phyloP scores from a whole-genome alignment of 2,797 vertebrate genomes.

The Lagodon rhomboides region DNA sequence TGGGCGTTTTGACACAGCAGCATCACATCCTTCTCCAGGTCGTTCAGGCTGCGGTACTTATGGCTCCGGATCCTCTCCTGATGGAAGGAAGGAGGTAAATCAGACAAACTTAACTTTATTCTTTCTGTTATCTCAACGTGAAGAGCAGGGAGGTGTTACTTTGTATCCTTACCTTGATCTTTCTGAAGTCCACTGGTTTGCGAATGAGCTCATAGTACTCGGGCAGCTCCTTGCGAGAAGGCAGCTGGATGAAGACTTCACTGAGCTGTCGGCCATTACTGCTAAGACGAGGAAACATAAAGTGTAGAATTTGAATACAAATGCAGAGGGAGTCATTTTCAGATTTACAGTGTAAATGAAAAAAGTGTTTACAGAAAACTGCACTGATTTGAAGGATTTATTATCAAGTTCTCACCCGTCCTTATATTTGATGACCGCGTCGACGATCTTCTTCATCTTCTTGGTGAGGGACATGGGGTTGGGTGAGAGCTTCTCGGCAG shows the following conservation, averaged over 20 bases:
- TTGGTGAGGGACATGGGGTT: constrained; percentile 95
- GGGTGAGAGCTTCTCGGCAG: constrained; percentile 95
- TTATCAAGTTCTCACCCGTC: constrained; percentile 88
- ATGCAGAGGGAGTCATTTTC: no score
- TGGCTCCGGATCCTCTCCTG: constrained; percentile 97
- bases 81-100: accelerated
- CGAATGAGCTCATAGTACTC: constrained; percentile 98
- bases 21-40: constrained; percentile 98
- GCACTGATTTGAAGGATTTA: no score
- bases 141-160: neutral
- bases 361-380: no score
- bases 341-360: no score
- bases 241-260: constrained; percentile 97
- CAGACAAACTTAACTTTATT: neutral
- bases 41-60: constrained; percentile 95
- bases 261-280: constrained; percentile 95
- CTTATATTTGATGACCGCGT: constrained; percentile 96
- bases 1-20: constrained; percentile 97
- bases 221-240: constrained; percentile 95
- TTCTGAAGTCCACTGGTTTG: constrained; percentile 97
- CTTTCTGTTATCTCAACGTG: neutral
- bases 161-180: constrained; percentile 90
- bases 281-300: constrained; percentile 18
- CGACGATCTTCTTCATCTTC: constrained; percentile 97
- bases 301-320: no score